Evolutionary conservation across 2,888 invertebrate species (phyloP).

Genomic region (Drosophila nigricruria): DNA sequence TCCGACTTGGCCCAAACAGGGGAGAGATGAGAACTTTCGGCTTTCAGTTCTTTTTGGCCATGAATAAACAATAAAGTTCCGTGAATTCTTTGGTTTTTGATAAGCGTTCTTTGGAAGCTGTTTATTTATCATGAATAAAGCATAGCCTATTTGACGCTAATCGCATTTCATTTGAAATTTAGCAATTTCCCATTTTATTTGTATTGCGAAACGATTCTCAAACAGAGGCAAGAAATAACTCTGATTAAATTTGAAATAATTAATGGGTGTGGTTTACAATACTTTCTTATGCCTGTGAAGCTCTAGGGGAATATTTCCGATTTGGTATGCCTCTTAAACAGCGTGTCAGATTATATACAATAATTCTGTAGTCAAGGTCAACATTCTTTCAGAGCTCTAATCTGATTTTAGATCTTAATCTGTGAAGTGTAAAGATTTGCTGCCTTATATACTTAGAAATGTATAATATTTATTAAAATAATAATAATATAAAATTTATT

Average conservation of each 20-base stretch:
- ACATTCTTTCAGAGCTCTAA: too few relatives aligned
- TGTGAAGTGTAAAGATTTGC: background rate
- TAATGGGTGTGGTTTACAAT: background rate
- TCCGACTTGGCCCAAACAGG: background rate
- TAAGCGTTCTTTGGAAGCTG: constrained; percentile 17
- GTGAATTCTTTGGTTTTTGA: constrained; percentile 6
- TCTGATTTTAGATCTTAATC: background rate
- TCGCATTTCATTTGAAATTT: background rate
- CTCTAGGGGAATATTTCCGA: background rate
- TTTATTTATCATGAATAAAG: constrained; percentile 33
- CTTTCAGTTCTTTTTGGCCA: constrained; percentile 12
- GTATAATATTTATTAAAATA: too few relatives aligned
- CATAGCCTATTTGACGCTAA: background rate
- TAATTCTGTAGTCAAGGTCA: background rate
- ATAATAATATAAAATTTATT: too few relatives aligned
- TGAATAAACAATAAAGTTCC: constrained; percentile 21
- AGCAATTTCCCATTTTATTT: background rate
- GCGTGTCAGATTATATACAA: too few relatives aligned
- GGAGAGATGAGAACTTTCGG: constrained; percentile 5
- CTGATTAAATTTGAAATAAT: background rate
- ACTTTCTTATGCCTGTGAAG: background rate
- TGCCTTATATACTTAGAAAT: too few relatives aligned
- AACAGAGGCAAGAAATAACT: background rate
- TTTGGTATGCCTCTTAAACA: background rate
- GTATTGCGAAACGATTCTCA: background rate